Percentiles rank a stretch among this genome's conserved stretches.
Conservation (phyloP, 2,113 vertebrate genomes). For the Sphyrna mokarran region DNA sequence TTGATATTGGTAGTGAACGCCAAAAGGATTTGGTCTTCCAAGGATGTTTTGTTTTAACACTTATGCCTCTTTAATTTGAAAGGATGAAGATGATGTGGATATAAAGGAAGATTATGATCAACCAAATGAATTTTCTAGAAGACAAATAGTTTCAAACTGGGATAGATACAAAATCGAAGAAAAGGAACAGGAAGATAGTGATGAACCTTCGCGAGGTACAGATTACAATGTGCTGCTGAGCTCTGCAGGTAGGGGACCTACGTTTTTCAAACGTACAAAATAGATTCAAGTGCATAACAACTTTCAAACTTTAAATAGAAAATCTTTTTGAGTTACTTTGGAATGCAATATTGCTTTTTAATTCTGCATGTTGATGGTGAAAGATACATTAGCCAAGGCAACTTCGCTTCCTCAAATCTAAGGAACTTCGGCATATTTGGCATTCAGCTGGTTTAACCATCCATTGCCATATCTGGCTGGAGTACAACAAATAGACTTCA, state of each 20-base stretch:
- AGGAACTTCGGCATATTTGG: background rate
- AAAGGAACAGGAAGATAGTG: slow-evolving; percentile 52
- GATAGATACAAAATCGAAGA: slow-evolving; percentile 73
- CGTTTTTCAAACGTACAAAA: background rate
- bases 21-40: background rate
- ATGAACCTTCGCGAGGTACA: slow-evolving; percentile 69
- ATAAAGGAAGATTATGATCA: slow-evolving; percentile 54
- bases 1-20: background rate
- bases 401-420: background rate
- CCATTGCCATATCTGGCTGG: background rate
- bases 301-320: background rate
- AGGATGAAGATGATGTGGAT: slow-evolving; percentile 50
- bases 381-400: background rate
- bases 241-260: slow-evolving; percentile 65
- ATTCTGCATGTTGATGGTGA: background rate
- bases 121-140: slow-evolving; percentile 64
- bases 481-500: background rate
- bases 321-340: background rate
- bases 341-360: background rate
- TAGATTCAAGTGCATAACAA: background rate
- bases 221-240: slow-evolving; percentile 79
- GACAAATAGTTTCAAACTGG: slow-evolving; percentile 85
- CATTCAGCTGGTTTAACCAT: background rate
- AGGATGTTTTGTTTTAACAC: background rate
- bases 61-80: slow-evolving; percentile 11